Evolutionary conservation across 2,797 vertebrate genomes (phyloP), one percentile per base, ranked within the genome.

Genomic region (Parauchenoglanis ngamensis): DNA sequence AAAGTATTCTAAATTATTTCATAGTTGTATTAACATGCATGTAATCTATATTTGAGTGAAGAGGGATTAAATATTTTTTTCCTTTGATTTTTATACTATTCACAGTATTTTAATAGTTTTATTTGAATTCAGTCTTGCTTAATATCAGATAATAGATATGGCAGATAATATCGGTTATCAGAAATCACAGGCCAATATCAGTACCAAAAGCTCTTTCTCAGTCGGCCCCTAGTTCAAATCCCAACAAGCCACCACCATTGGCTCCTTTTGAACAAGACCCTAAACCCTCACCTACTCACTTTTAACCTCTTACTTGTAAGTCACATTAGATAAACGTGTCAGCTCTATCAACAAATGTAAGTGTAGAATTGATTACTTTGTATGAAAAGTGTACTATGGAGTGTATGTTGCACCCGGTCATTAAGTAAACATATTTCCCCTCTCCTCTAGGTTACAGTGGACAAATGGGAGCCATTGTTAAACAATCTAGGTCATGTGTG

Each of bases 401-500:
- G 25, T 67, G 49, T 11, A 67, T 52, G 11, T 31, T 46, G 1
- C 8, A 70, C 19, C 1, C 44, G 72, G 8, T 54, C 40, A 72
- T 63, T 4, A 49, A 25, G 10, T 77, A 8, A 79, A 46, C 56
- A 19, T 89, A 8, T 54, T 72, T 1, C 15, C 25, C 2, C 25
- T 70, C 87, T 87, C 44, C 65, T 49, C 85, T 83, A 95, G 96
- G 96, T 97, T 65, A 99, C 98, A 3, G 98, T 99, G 91, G 98
- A 99, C 94, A 99, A 99, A 92, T 99, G 98, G 98, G 98, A 99
- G 89, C 98, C 98, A 89, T 93, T 99, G 90, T 89, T 99, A 92
- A 99, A 99, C 94, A 99, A 99, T 92, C 91, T 99, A 78, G 98
- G 98, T 76, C 98, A 99, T 0, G 98, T 99, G 77, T 99, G 97